A percentile compares a stretch with the other conserved stretches of the same genome.
Conservation (phyloP, 2,888 invertebrate genomes). For the Aquatica leii region DNA sequence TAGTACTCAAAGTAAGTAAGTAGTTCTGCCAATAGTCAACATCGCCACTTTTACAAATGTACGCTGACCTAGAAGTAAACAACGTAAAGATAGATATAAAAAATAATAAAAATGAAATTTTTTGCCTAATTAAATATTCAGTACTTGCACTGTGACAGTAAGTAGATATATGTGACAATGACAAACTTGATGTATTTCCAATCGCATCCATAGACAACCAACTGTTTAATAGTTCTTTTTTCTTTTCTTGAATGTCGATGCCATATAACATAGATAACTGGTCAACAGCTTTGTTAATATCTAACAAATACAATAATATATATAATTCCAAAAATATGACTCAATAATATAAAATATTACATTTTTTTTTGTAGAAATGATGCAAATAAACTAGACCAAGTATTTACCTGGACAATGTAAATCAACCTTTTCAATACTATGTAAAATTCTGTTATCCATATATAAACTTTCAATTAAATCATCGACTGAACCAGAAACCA, state of each 20-base stretch:
- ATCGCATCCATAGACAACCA: slow-evolving; percentile 51
- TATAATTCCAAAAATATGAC: neutral
- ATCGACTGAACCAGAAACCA: slow-evolving; percentile 56
- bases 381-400: too few species aligned
- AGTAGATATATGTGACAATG: neutral
- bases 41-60: slow-evolving; percentile 43
- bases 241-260: slow-evolving; percentile 57
- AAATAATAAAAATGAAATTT: neutral
- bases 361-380: too few species aligned
- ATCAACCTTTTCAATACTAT: slow-evolving; percentile 52
- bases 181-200: neutral
- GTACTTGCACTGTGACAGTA: slow-evolving; percentile 15
- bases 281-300: slow-evolving; percentile 63
- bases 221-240: slow-evolving; percentile 56
- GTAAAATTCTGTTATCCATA: slow-evolving; percentile 61
- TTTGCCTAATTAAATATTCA: slow-evolving; percentile 47
- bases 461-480: slow-evolving; percentile 62
- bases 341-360: too few species aligned
- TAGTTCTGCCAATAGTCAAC: slow-evolving; percentile 38
- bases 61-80: slow-evolving; percentile 40
- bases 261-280: slow-evolving; percentile 58
- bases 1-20: slow-evolving; percentile 30
- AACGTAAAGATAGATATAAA: neutral
- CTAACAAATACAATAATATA: slow-evolving; percentile 45
- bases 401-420: slow-evolving; percentile 52